These are phyloP conservation scores for Centropus bengalensis DNA, from an alignment of 2,113 vertebrate genomes.

Conservation along the genomic window DNA sequence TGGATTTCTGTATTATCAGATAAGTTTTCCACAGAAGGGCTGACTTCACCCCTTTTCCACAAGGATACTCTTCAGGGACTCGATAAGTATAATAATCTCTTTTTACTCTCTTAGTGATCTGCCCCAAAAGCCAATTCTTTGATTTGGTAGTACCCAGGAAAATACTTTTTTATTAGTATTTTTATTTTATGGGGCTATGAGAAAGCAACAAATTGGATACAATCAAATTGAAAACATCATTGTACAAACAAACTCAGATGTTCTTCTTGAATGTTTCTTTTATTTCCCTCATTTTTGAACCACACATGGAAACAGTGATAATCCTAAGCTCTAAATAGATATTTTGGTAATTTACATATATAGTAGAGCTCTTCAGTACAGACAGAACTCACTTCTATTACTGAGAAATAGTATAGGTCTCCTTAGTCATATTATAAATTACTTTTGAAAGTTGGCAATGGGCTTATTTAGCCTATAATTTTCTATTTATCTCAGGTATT, in stretches of 20 bases:
- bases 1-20: background rate
- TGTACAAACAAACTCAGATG: background rate
- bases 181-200: background rate
- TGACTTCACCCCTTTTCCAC: background rate
- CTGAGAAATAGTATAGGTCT: background rate
- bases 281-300: background rate
- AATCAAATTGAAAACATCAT: background rate
- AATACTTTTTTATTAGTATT: accelerated
- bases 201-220: background rate
- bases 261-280: background rate
- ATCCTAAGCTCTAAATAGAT: background rate
- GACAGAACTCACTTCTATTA: background rate
- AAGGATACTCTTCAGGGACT: background rate
- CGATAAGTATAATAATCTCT: background rate
- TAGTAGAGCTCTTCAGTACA: background rate
- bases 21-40: background rate
- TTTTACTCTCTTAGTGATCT: background rate
- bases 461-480: background rate
- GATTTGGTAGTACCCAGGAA: background rate
- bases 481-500: background rate
- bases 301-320: background rate
- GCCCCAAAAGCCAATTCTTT: background rate
- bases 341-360: background rate
- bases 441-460: background rate
- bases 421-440: background rate